These are phyloP conservation scores for Cancer borealis DNA, from an alignment of 2,888 invertebrate species.

Conservation along the genomic window DNA sequence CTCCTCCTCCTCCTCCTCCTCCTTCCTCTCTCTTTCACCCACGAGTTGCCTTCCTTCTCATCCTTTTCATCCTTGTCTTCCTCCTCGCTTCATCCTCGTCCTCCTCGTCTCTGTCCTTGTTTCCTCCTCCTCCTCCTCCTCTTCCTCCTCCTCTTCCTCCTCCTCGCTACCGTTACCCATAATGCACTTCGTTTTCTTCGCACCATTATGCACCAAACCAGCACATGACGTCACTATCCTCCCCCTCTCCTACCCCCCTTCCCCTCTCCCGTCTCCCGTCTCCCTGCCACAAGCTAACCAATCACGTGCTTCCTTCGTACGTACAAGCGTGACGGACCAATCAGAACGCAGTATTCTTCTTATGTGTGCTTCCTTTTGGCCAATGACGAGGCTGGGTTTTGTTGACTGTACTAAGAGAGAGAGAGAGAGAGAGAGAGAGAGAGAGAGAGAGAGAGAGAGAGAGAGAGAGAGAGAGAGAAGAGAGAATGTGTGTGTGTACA, in stretches of 20 bases:
- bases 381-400: not conserved
- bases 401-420: not conserved
- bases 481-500: too few relatives aligned
- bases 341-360: not conserved
- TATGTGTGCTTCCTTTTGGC: not conserved
- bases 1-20: not conserved
- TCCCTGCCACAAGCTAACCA: not conserved
- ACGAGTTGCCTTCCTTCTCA: not conserved
- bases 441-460: not conserved
- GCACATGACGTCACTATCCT: not conserved
- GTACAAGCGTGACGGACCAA: not conserved
- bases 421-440: constrained; percentile 20
- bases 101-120: not conserved
- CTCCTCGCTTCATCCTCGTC: not conserved
- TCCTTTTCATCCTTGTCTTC: not conserved
- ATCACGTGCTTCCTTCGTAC: not conserved
- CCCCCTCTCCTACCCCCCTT: not conserved
- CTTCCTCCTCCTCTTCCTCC: not conserved
- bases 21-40: not conserved
- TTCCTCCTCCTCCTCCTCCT: not conserved
- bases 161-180: too few relatives aligned
- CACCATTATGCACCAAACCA: too few relatives aligned
- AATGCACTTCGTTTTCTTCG: too few relatives aligned
- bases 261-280: not conserved
- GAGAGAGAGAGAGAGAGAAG: not conserved